A percentile compares a stretch with the other conserved stretches of the same genome.
Evolutionary conservation across 2,888 invertebrate species (phyloP).

Genomic region (Laothoe populi): DNA sequence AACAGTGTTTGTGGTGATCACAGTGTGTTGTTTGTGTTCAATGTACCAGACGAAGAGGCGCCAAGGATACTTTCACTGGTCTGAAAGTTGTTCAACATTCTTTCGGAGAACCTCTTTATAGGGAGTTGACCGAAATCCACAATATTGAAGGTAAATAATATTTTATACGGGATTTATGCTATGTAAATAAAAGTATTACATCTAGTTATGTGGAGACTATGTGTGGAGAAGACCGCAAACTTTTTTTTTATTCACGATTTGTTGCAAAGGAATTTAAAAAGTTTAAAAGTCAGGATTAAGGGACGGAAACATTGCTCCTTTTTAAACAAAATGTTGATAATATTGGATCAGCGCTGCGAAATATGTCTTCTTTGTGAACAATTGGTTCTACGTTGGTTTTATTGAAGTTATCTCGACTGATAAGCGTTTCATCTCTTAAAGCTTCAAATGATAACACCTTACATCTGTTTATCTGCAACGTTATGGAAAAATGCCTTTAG

Average conservation of each 20-base stretch:
- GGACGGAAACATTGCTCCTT: not conserved
- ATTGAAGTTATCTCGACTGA: conserved; percentile 8
- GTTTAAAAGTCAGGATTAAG: not conserved
- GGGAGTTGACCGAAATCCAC: conserved; percentile 58
- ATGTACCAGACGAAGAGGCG: conserved; percentile 67
- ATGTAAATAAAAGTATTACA: not conserved
- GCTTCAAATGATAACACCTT: not conserved
- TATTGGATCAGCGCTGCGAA: not conserved
- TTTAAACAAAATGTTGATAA: not conserved
- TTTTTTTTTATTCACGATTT: conserved; percentile 11
- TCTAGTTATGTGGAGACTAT: not conserved
- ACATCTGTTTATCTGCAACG: conserved; percentile 4
- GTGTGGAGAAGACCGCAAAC: not conserved
- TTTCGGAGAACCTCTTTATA: conserved; percentile 76
- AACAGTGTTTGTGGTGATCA: conserved; percentile 54
- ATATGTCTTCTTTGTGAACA: conserved; percentile 9
- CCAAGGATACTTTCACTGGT: conserved; percentile 84
- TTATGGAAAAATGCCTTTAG: conserved; percentile 1
- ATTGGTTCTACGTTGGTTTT: not conserved
- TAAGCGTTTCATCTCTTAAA: conserved; percentile 8
- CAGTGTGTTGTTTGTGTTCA: conserved; percentile 55
- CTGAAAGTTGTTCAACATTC: conserved; percentile 80
- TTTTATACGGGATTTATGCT: not conserved
- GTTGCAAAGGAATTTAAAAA: conserved; percentile 4
- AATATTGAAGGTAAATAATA: conserved; percentile 28